phyloP scores from a whole-genome alignment of 2,113 vertebrate genomes.

The Phrynosoma platyrhinos region DNA sequence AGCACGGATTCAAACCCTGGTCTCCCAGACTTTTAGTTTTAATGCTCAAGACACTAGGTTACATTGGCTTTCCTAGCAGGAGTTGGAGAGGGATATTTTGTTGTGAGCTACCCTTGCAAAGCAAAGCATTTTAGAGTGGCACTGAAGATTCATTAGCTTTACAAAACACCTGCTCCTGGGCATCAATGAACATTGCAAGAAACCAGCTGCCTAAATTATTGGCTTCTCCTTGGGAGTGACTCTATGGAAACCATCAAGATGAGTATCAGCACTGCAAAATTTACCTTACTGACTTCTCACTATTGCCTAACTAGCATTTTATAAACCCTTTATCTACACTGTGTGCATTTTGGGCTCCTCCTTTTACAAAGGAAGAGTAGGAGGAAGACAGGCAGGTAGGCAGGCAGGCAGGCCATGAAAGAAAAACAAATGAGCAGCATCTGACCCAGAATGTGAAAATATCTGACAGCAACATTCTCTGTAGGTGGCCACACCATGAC shows the following conservation, averaged over 20 bases:
- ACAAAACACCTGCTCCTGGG: neutral
- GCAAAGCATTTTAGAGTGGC: neutral
- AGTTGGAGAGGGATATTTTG: too few relatives aligned
- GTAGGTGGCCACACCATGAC: slow-evolving; percentile 18
- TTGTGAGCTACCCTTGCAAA: too few relatives aligned
- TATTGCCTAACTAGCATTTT: neutral
- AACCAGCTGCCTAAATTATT: neutral
- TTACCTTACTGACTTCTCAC: too few relatives aligned
- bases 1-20: too few relatives aligned
- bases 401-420: neutral
- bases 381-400: too few relatives aligned
- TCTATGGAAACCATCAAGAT: neutral
- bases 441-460: neutral
- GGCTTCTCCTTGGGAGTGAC: neutral
- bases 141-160: neutral
- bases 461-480: neutral
- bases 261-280: neutral
- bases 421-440: neutral
- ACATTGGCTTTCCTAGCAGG: too few relatives aligned
- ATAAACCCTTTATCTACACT: neutral
- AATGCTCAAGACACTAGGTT: too few relatives aligned
- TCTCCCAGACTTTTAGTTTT: too few relatives aligned
- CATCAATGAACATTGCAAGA: neutral
- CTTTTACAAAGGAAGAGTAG: neutral
- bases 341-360: neutral